Evolutionary conservation across 2,888 invertebrate genomes (phyloP), one percentile per base, ranked within the genome.

Genomic region (Oscheius sp.): DNA sequence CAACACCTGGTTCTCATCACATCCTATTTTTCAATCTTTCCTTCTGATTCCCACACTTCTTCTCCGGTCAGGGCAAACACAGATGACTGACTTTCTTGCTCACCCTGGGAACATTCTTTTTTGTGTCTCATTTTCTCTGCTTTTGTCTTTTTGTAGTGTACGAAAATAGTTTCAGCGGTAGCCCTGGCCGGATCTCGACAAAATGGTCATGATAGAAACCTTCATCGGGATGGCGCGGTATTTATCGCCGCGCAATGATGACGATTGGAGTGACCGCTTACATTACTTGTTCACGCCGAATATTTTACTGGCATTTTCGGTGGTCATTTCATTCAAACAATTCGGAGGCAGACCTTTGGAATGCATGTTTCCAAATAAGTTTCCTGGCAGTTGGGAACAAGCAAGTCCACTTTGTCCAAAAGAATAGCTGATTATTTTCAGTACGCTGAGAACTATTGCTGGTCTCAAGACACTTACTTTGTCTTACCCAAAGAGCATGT

Each of bases 311-410:
- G 85, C 85, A 6, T 84, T 85, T 67, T 81, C 82, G 23, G 82
- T 84, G 8, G 73, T 85, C 52, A 85, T 85, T 67, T 78, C 78
- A 33, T 84, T 82, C 72, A 79, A 79, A 72, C 80, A 80, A 65
- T 77, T 82, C 61, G 76, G 78, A 1, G 81, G 76, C 15, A 69
- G 80, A 37, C 85, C 84, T 5, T 76, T 85, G 58, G 84, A 85
- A 66, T 86, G 85, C 79, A 84, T 86, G 80, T 82, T 86, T 57
- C 86, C 86, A 8, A 81, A 81, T 65, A 84, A 85, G 68, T 86
- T 86, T 71, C 83, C 85, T 6, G 80, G 83, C 31, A 76, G 78
- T 55, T 84, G 84, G 86, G 84, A 86, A 63, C 83, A 85, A 79
- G 85, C 82, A 45, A 15, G 70, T 25, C 34, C 5, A 55, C 10